Percentiles rank a stretch among this genome's conserved stretches.
Evolutionary conservation across 53 echinoderm and acorn worm genomes (phyloP).

Genomic region (Temnopleurus reevesii): DNA sequence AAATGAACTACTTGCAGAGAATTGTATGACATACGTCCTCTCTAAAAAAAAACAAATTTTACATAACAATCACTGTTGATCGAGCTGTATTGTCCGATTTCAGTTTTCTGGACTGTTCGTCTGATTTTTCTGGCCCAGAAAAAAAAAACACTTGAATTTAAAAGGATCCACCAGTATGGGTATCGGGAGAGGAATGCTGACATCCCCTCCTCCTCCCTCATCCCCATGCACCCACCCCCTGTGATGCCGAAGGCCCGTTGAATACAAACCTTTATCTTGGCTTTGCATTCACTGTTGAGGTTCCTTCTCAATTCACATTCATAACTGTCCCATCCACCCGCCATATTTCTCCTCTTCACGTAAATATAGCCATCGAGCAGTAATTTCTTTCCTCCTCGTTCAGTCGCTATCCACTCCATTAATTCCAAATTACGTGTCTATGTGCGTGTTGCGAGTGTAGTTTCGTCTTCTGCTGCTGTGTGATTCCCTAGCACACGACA

Average conservation of each 20-base stretch:
- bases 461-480: neutral
- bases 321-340: neutral
- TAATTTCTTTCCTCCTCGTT: slow-evolving; percentile 22
- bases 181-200: neutral
- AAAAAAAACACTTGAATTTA: too few species aligned
- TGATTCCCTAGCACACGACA: neutral
- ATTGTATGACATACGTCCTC: too few species aligned
- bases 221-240: too few species aligned
- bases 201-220: neutral
- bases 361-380: slow-evolving; percentile 35
- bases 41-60: too few species aligned
- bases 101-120: too few species aligned
- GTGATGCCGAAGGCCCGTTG: too few species aligned
- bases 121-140: too few species aligned
- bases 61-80: too few species aligned
- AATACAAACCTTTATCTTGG: neutral
- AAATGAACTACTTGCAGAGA: too few species aligned
- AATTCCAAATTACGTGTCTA: neutral
- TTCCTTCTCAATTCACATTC: slow-evolving; percentile 3
- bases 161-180: too few species aligned
- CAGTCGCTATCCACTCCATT: slow-evolving; percentile 12
- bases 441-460: neutral
- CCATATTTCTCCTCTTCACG: slow-evolving; percentile 21
- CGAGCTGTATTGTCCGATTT: too few species aligned
- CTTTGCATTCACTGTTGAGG: neutral